A percentile compares a stretch with the other conserved stretches of the same genome.
Conservation (phyloP, 2,888 invertebrate species). For the Rhabditoides inermis region DNA sequence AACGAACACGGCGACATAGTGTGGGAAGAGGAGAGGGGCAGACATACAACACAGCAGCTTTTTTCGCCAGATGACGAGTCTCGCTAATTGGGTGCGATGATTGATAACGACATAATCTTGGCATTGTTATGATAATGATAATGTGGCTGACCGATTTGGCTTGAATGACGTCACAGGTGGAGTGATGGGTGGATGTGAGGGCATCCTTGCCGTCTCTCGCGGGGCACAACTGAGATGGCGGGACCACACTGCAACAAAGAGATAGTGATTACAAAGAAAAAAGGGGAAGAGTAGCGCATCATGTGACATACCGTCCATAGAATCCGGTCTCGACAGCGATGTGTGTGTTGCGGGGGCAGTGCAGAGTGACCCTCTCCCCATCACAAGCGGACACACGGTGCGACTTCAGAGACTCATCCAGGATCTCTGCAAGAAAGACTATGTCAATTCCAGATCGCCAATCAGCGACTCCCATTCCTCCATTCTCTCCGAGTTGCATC, state of each 20-base stretch:
- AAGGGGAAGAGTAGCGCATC: neutral
- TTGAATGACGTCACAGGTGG: constrained; percentile 47
- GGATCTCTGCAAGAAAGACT: constrained; percentile 65
- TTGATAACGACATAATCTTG: neutral
- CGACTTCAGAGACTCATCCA: constrained; percentile 79
- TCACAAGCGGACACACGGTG: constrained; percentile 86
- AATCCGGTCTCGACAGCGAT: constrained; percentile 58
- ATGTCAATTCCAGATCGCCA: neutral
- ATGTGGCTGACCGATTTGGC: constrained; percentile 37
- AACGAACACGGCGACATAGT: too few relatives aligned
- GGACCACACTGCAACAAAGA: neutral
- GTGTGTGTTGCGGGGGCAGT: constrained; percentile 81
- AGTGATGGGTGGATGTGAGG: constrained; percentile 25
- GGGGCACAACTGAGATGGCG: constrained; percentile 1
- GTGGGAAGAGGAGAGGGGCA: too few relatives aligned
- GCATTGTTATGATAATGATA: neutral
- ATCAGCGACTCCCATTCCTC: constrained; percentile 1
- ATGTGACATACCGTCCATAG: neutral
- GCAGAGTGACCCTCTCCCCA: constrained; percentile 74
- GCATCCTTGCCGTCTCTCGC: constrained; percentile 3
- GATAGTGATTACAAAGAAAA: neutral
- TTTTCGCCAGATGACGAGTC: too few relatives aligned
- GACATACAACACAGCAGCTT: too few relatives aligned
- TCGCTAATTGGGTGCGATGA: too few relatives aligned
- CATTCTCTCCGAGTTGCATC: neutral